A percentile compares a stretch with the other conserved stretches of the same genome.
phyloP scores from a whole-genome alignment of 2,797 vertebrate species.

The Siniperca undulata region DNA sequence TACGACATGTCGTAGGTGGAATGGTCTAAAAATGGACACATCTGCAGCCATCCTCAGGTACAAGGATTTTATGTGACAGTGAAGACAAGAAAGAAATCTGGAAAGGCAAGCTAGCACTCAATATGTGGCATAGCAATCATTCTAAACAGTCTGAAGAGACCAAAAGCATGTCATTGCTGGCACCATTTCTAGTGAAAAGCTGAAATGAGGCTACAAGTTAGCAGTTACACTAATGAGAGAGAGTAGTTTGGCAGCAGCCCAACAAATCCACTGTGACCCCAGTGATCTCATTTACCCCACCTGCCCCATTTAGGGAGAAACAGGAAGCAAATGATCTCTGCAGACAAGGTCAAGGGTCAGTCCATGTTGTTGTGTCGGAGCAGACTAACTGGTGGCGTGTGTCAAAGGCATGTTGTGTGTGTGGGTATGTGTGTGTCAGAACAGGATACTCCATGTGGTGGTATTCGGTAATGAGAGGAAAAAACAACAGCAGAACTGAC shows the following conservation, averaged over 20 bases:
- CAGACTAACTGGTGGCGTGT: constrained; percentile 56
- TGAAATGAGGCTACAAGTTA: constrained; percentile 28
- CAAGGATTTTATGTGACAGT: background rate
- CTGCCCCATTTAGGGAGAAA: constrained; percentile 67
- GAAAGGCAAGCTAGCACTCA: background rate
- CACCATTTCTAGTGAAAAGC: constrained; percentile 14
- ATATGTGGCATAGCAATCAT: constrained; percentile 1
- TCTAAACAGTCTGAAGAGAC: constrained; percentile 6
- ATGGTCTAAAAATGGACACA: background rate
- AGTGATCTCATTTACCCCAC: constrained; percentile 66
- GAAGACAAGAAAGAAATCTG: background rate
- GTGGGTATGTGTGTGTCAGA: constrained; percentile 35
- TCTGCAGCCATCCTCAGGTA: too few species aligned
- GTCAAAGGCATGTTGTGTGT: constrained; percentile 44
- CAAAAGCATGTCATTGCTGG: background rate
- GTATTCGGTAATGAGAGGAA: constrained; percentile 83
- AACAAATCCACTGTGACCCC: constrained; percentile 68
- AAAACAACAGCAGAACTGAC: constrained; percentile 66
- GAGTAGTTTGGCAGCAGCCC: constrained; percentile 43
- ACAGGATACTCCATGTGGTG: constrained; percentile 64
- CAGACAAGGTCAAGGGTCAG: constrained; percentile 74
- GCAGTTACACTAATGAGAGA: constrained; percentile 60
- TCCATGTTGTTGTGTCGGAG: constrained; percentile 62
- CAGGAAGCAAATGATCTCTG: constrained; percentile 72
- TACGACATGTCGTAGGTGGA: background rate